Evolutionary conservation across 2,797 vertebrate genomes (phyloP), one percentile per base, ranked within the genome.

Genomic region (Halcyon chelicuti): DNA sequence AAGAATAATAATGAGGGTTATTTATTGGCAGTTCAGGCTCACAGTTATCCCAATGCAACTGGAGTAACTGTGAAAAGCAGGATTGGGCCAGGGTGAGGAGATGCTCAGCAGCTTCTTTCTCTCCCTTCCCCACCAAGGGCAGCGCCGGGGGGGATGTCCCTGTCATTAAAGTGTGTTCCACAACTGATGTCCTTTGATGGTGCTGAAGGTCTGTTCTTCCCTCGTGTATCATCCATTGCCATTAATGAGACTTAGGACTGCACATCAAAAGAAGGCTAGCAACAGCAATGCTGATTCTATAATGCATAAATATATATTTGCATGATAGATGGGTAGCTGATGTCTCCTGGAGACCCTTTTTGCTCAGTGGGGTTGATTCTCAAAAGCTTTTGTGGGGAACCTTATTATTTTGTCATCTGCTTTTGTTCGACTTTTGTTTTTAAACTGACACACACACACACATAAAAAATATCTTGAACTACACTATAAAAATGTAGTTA

Each of bases 141-240:
- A 28, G 42, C 2, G 4, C 10, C 49, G 52, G 47, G 39, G 39
- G 79, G 68, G 52, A 70, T 21, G 25, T 37, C 44, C 72, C 72
- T 23, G 0, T 7, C 2, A 1, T 40, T n/a, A 1, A 22, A 25
- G 28, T 5, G 6, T 73, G 22, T 33, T 40, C 62, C 37, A 8
- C 25, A 62, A 0, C n/a, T 14, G 33, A 14, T 42, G 66, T 8
- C 63, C 86, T 90, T 52, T 29, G 58, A 40, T 71, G 70, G 20
- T 75, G 52, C 66, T 75, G 70, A 58, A 84, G 80, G 79, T 58
- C 83, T 94, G 7, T 10, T 85, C 44, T 22, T 35, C 86, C 78
- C 91, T 71, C 0, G 0, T n/a, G 52, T 55, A 29, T 58, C 68
- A 17, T 68, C 62, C 81, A 6, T 73, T 61, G 47, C 7, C 61